Evolutionary conservation across 2,113 vertebrate genomes (phyloP), one percentile per base, ranked within the genome.

Genomic region (Sinosuthora webbiana): DNA sequence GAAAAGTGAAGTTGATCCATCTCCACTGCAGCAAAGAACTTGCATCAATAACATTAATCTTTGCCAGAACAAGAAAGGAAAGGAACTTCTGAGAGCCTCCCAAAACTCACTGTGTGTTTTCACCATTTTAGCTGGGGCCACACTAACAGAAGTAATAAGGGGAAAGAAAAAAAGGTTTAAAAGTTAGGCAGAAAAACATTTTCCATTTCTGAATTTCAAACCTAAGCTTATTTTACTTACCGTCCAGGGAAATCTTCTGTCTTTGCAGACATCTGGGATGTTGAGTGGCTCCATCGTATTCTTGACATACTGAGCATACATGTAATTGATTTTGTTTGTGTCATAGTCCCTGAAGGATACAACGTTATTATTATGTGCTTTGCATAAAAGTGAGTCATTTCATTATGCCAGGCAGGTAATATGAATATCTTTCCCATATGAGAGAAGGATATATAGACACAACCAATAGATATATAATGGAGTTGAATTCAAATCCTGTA

Each of bases 271-370:
- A 35, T 99, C 99, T 31, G 98, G 91, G 60, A 99, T 99, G 96
- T 99, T 99, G 81, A 99, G 98, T 31, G 99, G 98, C 96, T 99
- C 98, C 99, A 99, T 98, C 2, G 98, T 99, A 83, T 99, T 99
- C 97, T 98, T 99, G 50, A 99, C 99, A 63, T 99, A 99, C 95
- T 99, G 99, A 56, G 99, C 99, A 53, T 99, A 99, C 98, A 99
- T 99, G 96, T 99, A 99, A 98, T 99, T 99, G 86, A 99, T 99
- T 97, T 98, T 98, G 94, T 95, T 98, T 89, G 98, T 97, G n/a
- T 99, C 98, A 62, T 90, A 96, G 63, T 99, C 98, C 95, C 99
- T 99, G 98, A 63, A 87, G 78, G 49, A 94, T 50, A 91, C n/a
- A 96, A 67, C 49, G 64, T 59, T 31, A 70, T 60, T 57, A 56